These are phyloP conservation scores for Drosophila varians DNA, from an alignment of 1,140 invertebrate genomes.

Conservation along the genomic window DNA sequence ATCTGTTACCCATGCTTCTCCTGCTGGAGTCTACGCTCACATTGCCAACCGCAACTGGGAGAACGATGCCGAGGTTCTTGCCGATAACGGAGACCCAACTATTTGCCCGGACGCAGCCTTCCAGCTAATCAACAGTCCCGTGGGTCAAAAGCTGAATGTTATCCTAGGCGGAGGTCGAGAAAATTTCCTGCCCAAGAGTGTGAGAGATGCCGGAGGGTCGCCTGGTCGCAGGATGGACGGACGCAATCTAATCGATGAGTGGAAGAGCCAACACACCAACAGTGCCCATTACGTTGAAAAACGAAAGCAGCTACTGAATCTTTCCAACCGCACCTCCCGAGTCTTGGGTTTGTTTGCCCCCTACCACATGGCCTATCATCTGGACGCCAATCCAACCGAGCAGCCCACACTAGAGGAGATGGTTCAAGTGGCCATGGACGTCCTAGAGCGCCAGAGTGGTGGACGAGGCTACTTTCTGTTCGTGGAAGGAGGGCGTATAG, in stretches of 20 bases:
- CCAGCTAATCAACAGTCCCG: conserved; percentile 88
- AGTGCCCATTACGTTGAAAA: conserved; percentile 87
- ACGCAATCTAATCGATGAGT: conserved; percentile 89
- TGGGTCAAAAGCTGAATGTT: conserved; percentile 87
- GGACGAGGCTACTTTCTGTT: conserved; percentile 89
- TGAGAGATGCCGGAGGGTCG: conserved; percentile 67
- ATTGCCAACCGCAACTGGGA: conserved; percentile 91
- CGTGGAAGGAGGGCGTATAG: conserved; percentile 89
- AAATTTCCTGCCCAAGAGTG: conserved; percentile 86
- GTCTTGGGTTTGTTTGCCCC: conserved; percentile 85
- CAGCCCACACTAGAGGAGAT: conserved; percentile 91
- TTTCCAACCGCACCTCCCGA: conserved; percentile 83
- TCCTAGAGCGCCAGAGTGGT: conserved; percentile 87
- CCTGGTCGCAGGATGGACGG: conserved; percentile 86
- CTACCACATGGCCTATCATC: conserved; percentile 85
- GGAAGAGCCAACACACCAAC: conserved; percentile 84
- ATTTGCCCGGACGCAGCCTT: conserved; percentile 89
- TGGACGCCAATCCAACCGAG: conserved; percentile 85
- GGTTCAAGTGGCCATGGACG: conserved; percentile 89
- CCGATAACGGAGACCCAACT: conserved; percentile 58
- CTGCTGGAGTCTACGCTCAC: conserved; percentile 90
- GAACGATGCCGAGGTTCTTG: conserved; percentile 86
- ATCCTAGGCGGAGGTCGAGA: conserved; percentile 90
- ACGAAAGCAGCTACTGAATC: conserved; percentile 84
- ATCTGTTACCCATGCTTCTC: conserved; percentile 91